phyloP scores from a whole-genome alignment of 2,888 invertebrate species.

The Exocentrus adspersus region DNA sequence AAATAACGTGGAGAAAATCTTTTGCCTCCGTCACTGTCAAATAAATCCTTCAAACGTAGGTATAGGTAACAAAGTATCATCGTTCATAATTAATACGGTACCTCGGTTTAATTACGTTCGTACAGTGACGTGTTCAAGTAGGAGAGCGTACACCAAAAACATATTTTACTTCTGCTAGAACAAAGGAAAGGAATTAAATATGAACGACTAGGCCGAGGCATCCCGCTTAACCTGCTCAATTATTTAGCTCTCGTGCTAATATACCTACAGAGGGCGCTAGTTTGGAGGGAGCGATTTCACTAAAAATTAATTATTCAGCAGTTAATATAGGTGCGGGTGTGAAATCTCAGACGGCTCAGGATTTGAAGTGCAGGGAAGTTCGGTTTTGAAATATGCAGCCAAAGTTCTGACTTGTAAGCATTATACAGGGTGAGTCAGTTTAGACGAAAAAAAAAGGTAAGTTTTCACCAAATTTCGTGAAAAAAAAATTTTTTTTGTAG shows the following conservation, averaged over 20 bases:
- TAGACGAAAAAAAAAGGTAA: no score
- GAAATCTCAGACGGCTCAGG: background rate
- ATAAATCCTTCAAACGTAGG: constrained; percentile 1
- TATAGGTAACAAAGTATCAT: constrained; percentile 26
- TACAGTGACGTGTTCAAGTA: constrained; percentile 6
- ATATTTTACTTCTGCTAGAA: constrained; percentile 13
- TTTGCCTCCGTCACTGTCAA: constrained; percentile 4
- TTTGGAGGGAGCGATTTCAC: background rate
- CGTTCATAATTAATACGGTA: constrained; percentile 23
- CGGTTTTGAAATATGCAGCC: no score
- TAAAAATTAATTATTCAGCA: constrained; percentile 14
- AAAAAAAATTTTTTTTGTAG: no score
- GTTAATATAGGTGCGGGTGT: background rate
- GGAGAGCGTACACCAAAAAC: constrained; percentile 5
- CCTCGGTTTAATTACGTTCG: constrained; percentile 19
- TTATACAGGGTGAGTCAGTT: no score
- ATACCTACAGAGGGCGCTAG: background rate
- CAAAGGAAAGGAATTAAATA: constrained; percentile 23
- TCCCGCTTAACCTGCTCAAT: constrained; percentile 17
- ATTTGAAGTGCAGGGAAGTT: no score
- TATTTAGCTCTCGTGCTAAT: constrained; percentile 5
- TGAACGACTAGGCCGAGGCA: background rate
- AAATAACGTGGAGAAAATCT: no score
- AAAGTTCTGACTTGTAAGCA: no score
- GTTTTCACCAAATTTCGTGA: no score